These are phyloP conservation scores for Peromyscus nudipes DNA, from an alignment of 2,797 vertebrate genomes.

Conservation along the genomic window DNA sequence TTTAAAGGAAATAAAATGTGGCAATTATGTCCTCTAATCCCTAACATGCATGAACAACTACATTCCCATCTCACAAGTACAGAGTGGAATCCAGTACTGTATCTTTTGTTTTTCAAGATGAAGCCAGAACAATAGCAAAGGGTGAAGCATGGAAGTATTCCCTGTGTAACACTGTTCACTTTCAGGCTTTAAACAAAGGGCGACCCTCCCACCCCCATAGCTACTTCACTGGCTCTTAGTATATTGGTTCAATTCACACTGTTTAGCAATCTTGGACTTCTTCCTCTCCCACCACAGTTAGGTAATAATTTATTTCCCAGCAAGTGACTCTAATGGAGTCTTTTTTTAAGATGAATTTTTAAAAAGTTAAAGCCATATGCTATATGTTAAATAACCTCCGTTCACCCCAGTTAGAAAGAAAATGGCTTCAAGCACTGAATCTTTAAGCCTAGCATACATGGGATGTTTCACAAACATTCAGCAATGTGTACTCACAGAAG, in stretches of 20 bases:
- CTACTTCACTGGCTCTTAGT: background rate
- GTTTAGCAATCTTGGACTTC: background rate
- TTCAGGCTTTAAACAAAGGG: background rate
- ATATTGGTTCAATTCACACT: background rate
- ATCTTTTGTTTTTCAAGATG: conserved; percentile 18
- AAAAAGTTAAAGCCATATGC: conserved; percentile 53
- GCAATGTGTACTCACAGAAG: background rate
- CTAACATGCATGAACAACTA: background rate
- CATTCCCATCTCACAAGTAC: background rate
- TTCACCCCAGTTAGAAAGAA: background rate
- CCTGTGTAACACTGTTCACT: background rate
- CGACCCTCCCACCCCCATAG: background rate
- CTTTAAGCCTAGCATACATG: background rate
- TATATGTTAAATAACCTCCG: background rate
- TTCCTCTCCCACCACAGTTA: background rate
- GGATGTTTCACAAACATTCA: background rate
- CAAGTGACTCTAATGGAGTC: background rate
- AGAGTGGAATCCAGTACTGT: background rate
- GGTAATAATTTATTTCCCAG: conserved; percentile 9
- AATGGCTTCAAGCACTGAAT: background rate
- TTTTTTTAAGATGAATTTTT: conserved; percentile 20
- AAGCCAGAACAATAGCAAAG: background rate
- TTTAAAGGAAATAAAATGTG: background rate
- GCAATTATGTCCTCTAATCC: background rate
- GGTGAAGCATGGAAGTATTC: background rate